phyloP scores from a whole-genome alignment of 2,797 vertebrate genomes.

The Helicolenus hilgendorfi region DNA sequence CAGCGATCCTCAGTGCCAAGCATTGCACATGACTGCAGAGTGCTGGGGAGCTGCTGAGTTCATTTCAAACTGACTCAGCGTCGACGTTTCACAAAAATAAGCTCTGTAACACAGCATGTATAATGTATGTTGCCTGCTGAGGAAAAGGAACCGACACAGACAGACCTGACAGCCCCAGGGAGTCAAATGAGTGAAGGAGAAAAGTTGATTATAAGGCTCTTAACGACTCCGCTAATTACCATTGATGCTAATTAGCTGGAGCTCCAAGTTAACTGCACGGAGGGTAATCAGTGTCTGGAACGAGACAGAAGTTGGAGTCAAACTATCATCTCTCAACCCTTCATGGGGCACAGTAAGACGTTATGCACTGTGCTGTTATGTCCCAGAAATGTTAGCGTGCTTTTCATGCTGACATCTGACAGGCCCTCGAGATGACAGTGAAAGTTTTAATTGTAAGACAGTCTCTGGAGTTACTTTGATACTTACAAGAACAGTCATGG shows the following conservation, averaged over 20 bases:
- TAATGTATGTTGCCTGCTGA: constrained; percentile 83
- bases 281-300: constrained; percentile 86
- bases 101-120: constrained; percentile 81
- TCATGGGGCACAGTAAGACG: constrained; percentile 69
- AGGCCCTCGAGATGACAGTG: constrained; percentile 35
- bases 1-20: constrained; percentile 17
- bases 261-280: constrained; percentile 86
- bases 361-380: constrained; percentile 61
- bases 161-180: constrained; percentile 85
- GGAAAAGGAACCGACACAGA: constrained; percentile 75
- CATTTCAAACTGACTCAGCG: constrained; percentile 68
- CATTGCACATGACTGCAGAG: constrained; percentile 14
- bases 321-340: constrained; percentile 84
- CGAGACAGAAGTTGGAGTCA: constrained; percentile 84
- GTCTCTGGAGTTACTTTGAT: neutral
- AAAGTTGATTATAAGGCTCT: constrained; percentile 90
- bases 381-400: constrained; percentile 51
- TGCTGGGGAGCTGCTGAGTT: constrained; percentile 51
- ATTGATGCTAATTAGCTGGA: constrained; percentile 87
- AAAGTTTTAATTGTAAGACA: constrained; percentile 43
- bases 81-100: constrained; percentile 73
- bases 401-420: constrained; percentile 48
- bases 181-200: constrained; percentile 84
- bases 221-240: constrained; percentile 89
- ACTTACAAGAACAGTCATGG: neutral